phyloP scores from a whole-genome alignment of 1,140 invertebrate species.

The Leucophenga varia region DNA sequence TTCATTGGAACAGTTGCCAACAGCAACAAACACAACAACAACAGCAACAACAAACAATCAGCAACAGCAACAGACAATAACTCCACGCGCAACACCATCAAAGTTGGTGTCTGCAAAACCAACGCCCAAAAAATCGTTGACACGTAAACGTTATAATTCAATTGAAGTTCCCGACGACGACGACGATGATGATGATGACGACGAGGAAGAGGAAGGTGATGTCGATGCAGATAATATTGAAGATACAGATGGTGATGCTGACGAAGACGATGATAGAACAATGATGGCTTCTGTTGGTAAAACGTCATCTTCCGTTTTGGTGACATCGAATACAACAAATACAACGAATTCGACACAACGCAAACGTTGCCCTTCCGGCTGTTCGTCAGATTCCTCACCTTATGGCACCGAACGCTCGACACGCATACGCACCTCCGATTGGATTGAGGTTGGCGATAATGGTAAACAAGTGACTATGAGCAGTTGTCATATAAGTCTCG shows the following conservation, averaged over 20 bases:
- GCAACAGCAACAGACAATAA: conserved; percentile 5
- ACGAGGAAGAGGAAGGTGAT: conserved; percentile 32
- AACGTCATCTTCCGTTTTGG: too few species aligned
- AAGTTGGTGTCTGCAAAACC: too few species aligned
- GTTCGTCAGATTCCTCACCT: conserved; percentile 54
- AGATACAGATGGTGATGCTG: conserved; percentile 37
- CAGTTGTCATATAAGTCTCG: conserved; percentile 54
- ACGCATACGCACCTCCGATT: conserved; percentile 51
- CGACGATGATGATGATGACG: conserved; percentile 25
- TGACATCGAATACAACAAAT: conserved; percentile 28
- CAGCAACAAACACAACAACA: conserved; percentile 7
- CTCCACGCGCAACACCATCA: background rate
- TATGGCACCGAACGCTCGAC: conserved; percentile 55
- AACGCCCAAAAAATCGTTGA: conserved; percentile 22
- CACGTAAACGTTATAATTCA: conserved; percentile 41
- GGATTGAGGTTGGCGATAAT: conserved; percentile 56
- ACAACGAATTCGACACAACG: conserved; percentile 24
- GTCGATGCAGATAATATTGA: conserved; percentile 51
- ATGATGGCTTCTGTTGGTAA: conserved; percentile 28
- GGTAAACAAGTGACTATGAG: conserved; percentile 49
- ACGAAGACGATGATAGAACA: conserved; percentile 40
- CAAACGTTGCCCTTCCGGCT: conserved; percentile 50
- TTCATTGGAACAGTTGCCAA: conserved; percentile 47
- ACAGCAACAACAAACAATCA: conserved; percentile 7
- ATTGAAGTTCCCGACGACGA: conserved; percentile 16